phyloP scores from a whole-genome alignment of 1,140 invertebrate genomes.

The Chrysoperla carnea region DNA sequence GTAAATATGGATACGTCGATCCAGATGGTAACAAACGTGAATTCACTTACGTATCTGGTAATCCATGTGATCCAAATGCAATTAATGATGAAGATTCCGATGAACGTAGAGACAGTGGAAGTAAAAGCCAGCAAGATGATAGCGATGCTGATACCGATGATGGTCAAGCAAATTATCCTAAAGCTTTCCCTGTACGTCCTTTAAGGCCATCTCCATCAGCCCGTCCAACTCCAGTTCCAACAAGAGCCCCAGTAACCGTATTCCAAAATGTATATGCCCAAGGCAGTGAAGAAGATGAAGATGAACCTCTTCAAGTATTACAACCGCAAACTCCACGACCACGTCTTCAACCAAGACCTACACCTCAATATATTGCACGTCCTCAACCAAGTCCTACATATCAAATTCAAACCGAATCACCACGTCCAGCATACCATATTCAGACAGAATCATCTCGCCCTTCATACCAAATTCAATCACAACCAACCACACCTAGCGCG shows the following conservation, averaged over 20 bases:
- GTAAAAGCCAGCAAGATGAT: conserved; percentile 7
- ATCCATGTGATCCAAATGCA: conserved; percentile 69
- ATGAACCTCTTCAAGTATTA: conserved; percentile 35
- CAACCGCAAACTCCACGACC: conserved; percentile 17
- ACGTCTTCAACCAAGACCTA: conserved; percentile 9
- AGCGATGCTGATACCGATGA: conserved; percentile 31
- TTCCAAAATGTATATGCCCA: conserved; percentile 45
- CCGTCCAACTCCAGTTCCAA: conserved; percentile 25
- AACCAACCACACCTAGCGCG: conserved; percentile 16
- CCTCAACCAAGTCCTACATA: conserved; percentile 17
- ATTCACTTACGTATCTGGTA: conserved; percentile 82
- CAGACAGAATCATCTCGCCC: conserved; percentile 11
- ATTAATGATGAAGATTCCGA: conserved; percentile 33
- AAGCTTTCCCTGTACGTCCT: conserved; percentile 29
- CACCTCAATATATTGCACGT: conserved; percentile 26
- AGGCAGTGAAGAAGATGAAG: conserved; percentile 34
- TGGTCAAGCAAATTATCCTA: conserved; percentile 45
- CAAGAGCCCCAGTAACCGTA: conserved; percentile 37
- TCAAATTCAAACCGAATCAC: conserved; percentile 8
- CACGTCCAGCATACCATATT: conserved; percentile 16
- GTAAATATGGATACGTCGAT: conserved; percentile 78
- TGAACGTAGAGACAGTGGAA: conserved; percentile 6
- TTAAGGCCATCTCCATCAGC: conserved; percentile 10
- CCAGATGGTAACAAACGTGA: conserved; percentile 74
- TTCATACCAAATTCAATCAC: conserved; percentile 21